phyloP scores from a whole-genome alignment of 2,113 vertebrate genomes.

The Origma solitaria region DNA sequence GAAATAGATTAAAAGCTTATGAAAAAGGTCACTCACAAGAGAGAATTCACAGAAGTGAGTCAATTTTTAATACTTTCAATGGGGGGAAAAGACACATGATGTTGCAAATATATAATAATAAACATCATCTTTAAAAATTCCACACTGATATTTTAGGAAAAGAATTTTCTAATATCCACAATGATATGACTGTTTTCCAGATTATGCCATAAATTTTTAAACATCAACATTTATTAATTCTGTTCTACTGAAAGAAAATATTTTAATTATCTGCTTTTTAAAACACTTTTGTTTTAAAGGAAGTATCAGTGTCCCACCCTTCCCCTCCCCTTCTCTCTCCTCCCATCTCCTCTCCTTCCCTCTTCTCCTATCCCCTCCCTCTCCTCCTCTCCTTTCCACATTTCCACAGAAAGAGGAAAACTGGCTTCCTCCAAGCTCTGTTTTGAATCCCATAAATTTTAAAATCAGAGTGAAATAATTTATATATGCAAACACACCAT shows the following conservation, averaged over 20 bases:
- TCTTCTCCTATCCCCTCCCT: background rate
- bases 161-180: background rate
- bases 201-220: background rate
- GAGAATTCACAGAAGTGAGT: background rate
- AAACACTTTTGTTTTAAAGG: background rate
- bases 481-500: background rate
- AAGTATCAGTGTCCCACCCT: background rate
- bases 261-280: background rate
- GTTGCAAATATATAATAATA: background rate
- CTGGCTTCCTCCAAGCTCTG: background rate
- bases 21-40: background rate
- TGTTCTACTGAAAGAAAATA: background rate
- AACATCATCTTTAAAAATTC: background rate
- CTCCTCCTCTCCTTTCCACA: background rate
- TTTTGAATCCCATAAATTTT: background rate
- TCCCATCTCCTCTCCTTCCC: background rate
- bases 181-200: background rate
- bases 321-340: background rate
- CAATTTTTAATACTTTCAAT: background rate
- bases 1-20: background rate
- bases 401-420: background rate
- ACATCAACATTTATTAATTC: background rate
- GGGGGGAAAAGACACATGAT: fast-evolving
- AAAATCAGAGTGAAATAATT: background rate
- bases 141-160: background rate